Percentiles rank a stretch among this genome's conserved stretches.
Evolutionary conservation across 2,888 invertebrate species (phyloP).

Genomic region (Bembecia ichneumoniformis): DNA sequence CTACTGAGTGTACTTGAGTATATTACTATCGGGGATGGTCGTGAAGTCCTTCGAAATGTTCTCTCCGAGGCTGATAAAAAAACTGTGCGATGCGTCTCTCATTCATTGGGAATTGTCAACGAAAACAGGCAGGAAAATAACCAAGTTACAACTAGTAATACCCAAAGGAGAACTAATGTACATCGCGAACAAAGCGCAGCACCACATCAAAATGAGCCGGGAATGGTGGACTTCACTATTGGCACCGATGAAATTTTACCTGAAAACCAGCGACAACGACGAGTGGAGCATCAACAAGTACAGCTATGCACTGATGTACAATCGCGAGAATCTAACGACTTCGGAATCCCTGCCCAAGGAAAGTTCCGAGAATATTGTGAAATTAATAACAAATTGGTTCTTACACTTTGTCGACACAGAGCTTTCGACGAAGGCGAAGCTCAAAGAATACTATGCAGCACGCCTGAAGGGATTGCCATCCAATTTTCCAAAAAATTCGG

Average conservation of each 20-base stretch:
- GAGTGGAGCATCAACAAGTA: neutral
- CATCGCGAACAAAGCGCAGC: neutral
- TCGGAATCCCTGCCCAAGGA: constrained; percentile 1
- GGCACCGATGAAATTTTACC: constrained; percentile 2
- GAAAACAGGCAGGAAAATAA: neutral
- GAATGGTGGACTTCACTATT: constrained; percentile 1
- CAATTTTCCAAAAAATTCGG: constrained; percentile 9
- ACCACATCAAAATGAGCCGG: neutral
- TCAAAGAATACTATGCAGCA: constrained; percentile 6
- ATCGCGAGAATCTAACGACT: neutral
- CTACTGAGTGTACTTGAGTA: neutral
- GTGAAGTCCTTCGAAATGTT: constrained; percentile 1
- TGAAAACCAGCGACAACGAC: neutral
- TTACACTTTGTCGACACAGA: constrained; percentile 8
- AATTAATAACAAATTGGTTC: constrained; percentile 6
- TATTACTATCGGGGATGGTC: neutral
- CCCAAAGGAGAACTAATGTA: constrained; percentile 2
- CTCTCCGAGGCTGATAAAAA: constrained; percentile 1
- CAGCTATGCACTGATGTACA: constrained; percentile 1
- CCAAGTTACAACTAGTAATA: neutral
- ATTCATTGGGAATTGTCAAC: neutral
- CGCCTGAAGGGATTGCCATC: constrained; percentile 13
- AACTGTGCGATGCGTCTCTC: neutral
- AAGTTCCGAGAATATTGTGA: neutral
- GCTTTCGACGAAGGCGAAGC: constrained; percentile 13